A percentile compares a stretch with the other conserved stretches of the same genome.
Evolutionary conservation across 2,888 invertebrate genomes (phyloP).

Genomic region (Pseudoips prasinana): DNA sequence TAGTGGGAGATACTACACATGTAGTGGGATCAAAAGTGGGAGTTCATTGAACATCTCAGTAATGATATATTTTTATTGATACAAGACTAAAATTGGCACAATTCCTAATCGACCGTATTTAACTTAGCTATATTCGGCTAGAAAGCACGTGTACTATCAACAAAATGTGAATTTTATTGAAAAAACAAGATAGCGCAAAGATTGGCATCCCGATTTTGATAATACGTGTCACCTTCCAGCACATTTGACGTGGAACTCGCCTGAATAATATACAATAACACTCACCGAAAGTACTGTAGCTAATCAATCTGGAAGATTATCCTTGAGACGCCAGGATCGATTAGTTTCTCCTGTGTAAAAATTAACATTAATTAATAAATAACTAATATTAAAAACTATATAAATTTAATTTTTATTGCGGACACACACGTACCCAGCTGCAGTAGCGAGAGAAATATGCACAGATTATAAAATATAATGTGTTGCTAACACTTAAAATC

Average conservation of each 20-base stretch:
- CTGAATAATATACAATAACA: slow-evolving; percentile 54
- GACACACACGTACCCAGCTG: slow-evolving; percentile 71
- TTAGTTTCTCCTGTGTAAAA: slow-evolving; percentile 62
- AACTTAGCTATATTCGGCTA: no score
- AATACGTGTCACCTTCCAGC: slow-evolving; percentile 81
- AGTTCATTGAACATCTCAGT: slow-evolving; percentile 3
- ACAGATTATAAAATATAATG: slow-evolving; percentile 36
- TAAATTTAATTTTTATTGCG: slow-evolving; percentile 33
- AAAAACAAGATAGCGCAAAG: slow-evolving; percentile 6
- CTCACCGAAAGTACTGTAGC: slow-evolving; percentile 78
- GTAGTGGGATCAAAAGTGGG: slow-evolving; percentile 5
- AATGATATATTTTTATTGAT: no score
- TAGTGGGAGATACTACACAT: slow-evolving; percentile 3
- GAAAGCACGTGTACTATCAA: no score
- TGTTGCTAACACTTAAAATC: no score
- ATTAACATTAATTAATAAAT: slow-evolving; percentile 42
- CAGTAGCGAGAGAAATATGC: slow-evolving; percentile 72
- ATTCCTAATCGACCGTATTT: no score
- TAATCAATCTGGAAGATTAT: slow-evolving; percentile 70
- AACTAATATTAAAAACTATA: slow-evolving; percentile 42
- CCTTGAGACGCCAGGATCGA: slow-evolving; percentile 72
- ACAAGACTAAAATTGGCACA: no score
- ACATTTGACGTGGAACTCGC: slow-evolving; percentile 80
- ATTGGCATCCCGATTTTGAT: slow-evolving; percentile 64
- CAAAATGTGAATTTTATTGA: no score